Evolutionary conservation across 2,113 vertebrate species (phyloP).

Genomic region (Labeo rohita): DNA sequence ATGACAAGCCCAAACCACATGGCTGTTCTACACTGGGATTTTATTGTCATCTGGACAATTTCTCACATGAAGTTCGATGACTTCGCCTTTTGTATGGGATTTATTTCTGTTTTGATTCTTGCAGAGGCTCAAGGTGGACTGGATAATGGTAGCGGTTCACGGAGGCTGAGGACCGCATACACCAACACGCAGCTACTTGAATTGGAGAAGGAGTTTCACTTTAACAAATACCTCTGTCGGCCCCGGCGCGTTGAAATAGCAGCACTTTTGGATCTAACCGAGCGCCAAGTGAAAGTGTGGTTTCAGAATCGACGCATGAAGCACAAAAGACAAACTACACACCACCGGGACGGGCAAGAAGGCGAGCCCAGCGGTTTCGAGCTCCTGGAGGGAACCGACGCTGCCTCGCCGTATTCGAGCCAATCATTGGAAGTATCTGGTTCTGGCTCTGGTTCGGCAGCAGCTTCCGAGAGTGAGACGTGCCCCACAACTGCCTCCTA

Average conservation of each 20-base stretch:
- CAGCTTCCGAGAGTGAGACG: constrained; percentile 66
- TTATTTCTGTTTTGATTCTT: constrained; percentile 49
- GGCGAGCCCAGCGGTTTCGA: constrained; percentile 73
- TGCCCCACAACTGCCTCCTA: constrained; percentile 63
- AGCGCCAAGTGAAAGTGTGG: constrained; percentile 98
- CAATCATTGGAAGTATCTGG: constrained; percentile 72
- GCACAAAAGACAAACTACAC: constrained; percentile 91
- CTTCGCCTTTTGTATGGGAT: constrained; percentile 22
- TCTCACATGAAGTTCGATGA: constrained; percentile 6
- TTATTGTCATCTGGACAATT: constrained; percentile 19
- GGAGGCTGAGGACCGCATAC: constrained; percentile 92
- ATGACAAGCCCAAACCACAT: constrained; percentile 13
- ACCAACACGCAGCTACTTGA: constrained; percentile 97
- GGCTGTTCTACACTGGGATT: background rate
- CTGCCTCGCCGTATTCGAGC: constrained; percentile 76
- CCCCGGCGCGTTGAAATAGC: constrained; percentile 94
- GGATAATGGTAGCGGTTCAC: constrained; percentile 81
- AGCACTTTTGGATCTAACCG: constrained; percentile 90
- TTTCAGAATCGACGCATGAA: constrained; percentile 99
- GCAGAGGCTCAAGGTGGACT: constrained; percentile 78
- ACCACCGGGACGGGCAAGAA: constrained; percentile 82
- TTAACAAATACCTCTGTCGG: constrained; percentile 95
- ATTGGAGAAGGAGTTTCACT: constrained; percentile 98
- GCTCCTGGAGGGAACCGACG: constrained; percentile 79
- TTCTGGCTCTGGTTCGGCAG: constrained; percentile 67